phyloP scores from a whole-genome alignment of 2,888 invertebrate species.

The Eudemis profundana region DNA sequence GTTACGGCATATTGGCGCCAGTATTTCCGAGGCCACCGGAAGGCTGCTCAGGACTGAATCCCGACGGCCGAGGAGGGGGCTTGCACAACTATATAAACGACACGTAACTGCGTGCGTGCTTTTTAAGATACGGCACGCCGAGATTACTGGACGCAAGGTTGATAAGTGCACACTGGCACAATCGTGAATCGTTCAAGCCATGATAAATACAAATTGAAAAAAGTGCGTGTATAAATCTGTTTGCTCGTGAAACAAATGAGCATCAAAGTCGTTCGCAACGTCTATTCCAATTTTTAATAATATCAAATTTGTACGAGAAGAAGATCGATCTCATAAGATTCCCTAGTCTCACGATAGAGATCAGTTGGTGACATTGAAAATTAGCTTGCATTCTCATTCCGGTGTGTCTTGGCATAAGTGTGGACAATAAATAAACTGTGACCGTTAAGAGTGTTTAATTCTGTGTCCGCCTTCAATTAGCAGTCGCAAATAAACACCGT shows the following conservation, averaged over 20 bases:
- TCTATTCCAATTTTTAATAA: neutral
- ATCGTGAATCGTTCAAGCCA: neutral
- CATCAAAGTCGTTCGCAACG: neutral
- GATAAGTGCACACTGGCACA: slow-evolving; percentile 15
- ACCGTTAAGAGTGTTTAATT: slow-evolving; percentile 21
- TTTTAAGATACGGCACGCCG: slow-evolving; percentile 45
- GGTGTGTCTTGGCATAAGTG: neutral
- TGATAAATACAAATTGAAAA: neutral
- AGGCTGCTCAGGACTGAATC: slow-evolving; percentile 50
- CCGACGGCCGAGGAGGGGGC: slow-evolving; percentile 51
- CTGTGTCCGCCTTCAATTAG: slow-evolving; percentile 13
- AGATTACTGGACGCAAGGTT: slow-evolving; percentile 16
- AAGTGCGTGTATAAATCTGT: neutral
- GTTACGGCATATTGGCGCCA: slow-evolving; percentile 25
- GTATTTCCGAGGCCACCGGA: slow-evolving; percentile 57
- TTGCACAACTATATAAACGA: slow-evolving; percentile 49
- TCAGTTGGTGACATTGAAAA: neutral
- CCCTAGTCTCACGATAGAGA: neutral
- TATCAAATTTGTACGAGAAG: too few species aligned
- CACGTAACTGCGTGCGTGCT: slow-evolving; percentile 44
- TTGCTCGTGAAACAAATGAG: neutral
- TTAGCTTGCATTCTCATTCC: neutral
- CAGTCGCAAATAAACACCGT: slow-evolving; percentile 28
- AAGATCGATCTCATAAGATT: too few species aligned
- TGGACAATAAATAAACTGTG: slow-evolving; percentile 1